Conservation (phyloP, 92 coral and sea anemone species). For the Paramuricea clavata region DNA sequence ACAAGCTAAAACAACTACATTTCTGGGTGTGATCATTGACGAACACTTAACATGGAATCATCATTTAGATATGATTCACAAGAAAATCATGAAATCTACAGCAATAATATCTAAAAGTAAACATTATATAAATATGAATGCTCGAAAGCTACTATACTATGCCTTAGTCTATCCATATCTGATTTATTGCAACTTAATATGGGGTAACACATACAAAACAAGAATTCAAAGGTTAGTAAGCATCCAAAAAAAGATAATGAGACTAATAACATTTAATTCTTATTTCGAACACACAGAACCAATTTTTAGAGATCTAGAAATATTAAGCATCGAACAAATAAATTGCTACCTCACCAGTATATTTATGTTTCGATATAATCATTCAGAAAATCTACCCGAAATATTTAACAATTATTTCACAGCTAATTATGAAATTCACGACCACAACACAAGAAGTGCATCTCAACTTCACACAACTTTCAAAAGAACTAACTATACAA, state of each 20-base stretch:
- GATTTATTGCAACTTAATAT: not conserved
- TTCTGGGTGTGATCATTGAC: constrained; percentile 23
- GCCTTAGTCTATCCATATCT: constrained; percentile 33
- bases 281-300: constrained; percentile 11
- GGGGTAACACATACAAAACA: not conserved
- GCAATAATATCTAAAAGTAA: constrained; percentile 8
- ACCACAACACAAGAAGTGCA: not conserved
- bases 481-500: not conserved
- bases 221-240: constrained; percentile 9
- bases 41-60: constrained; percentile 13
- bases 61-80: not conserved
- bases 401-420: not conserved
- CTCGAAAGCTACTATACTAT: constrained; percentile 10
- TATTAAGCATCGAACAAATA: not conserved
- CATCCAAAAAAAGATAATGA: not conserved
- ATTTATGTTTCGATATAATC: not conserved
- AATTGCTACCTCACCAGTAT: not conserved
- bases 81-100: constrained; percentile 14
- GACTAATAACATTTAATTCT: not conserved
- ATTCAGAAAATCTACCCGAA: not conserved
- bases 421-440: not conserved
- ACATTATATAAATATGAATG: constrained; percentile 8
- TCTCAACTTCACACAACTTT: not conserved
- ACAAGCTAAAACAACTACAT: constrained; percentile 11
- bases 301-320: constrained; percentile 7